Evolutionary conservation across 2,113 vertebrate genomes (phyloP).

Genomic region (Mixornis gularis): DNA sequence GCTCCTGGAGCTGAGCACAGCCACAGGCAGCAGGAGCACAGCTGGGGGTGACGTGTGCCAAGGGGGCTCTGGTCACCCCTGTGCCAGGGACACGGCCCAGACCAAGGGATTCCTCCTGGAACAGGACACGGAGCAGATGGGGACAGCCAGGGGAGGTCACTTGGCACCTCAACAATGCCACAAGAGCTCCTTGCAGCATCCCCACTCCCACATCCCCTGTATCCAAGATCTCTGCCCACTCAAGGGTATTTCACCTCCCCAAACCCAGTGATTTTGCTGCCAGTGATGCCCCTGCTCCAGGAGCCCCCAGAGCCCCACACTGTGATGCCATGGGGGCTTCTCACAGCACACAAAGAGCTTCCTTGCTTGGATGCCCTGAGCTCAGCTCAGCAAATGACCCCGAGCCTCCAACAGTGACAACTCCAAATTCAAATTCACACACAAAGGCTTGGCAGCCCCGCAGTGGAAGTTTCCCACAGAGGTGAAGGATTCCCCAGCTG

Average conservation of each 20-base stretch:
- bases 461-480: neutral
- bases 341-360: neutral
- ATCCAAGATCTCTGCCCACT: rapidly evolving
- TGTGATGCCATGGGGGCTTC: neutral
- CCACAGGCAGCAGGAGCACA: neutral
- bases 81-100: rapidly evolving
- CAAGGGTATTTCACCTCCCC: rapidly evolving
- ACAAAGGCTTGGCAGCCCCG: neutral
- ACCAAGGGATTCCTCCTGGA: neutral
- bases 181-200: neutral
- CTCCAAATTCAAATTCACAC: neutral
- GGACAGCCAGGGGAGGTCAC: neutral
- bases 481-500: neutral
- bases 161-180: neutral
- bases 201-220: neutral
- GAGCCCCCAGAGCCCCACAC: neutral
- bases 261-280: neutral
- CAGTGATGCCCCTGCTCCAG: neutral
- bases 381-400: neutral
- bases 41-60: rapidly evolving
- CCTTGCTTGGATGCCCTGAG: rapidly evolving
- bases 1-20: neutral
- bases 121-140: neutral
- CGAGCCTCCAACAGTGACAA: neutral
- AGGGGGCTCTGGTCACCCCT: neutral